Evolutionary conservation across 2,888 invertebrate genomes (phyloP).

Genomic region (Saturnia japonica): DNA sequence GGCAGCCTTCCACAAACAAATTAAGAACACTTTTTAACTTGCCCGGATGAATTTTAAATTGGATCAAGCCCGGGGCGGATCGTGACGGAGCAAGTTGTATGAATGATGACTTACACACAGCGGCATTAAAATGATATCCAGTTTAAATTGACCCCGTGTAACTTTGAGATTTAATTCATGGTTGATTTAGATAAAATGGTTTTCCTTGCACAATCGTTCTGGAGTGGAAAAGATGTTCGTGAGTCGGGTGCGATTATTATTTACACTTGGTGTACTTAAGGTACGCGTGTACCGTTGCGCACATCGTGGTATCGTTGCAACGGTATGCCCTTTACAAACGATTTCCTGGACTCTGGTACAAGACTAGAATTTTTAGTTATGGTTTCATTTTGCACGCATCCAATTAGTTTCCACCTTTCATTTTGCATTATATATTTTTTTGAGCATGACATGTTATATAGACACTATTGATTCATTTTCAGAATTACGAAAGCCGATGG

Average conservation of each 20-base stretch:
- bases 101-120: constrained; percentile 66
- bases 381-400: not conserved
- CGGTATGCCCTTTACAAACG: constrained; percentile 21
- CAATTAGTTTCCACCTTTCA: not conserved
- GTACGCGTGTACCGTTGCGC: constrained; percentile 22
- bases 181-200: constrained; percentile 35
- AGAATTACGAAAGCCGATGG: not conserved
- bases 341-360: constrained; percentile 21
- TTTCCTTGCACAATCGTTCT: constrained; percentile 63
- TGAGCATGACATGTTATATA: not conserved
- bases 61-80: constrained; percentile 71
- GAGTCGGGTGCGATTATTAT: constrained; percentile 59
- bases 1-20: constrained; percentile 38
- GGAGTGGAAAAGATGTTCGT: constrained; percentile 71
- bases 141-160: constrained; percentile 32
- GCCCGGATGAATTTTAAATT: constrained; percentile 75
- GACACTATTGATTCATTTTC: not conserved
- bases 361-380: constrained; percentile 19
- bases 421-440: not conserved
- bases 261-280: constrained; percentile 13
- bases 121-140: constrained; percentile 29
- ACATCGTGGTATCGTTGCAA: constrained; percentile 17
- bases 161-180: constrained; percentile 32
- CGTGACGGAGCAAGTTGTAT: constrained; percentile 78
- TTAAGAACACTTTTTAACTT: constrained; percentile 65